Evolutionary conservation across 2,797 vertebrate genomes (phyloP).

Genomic region (Lagodon rhomboides): DNA sequence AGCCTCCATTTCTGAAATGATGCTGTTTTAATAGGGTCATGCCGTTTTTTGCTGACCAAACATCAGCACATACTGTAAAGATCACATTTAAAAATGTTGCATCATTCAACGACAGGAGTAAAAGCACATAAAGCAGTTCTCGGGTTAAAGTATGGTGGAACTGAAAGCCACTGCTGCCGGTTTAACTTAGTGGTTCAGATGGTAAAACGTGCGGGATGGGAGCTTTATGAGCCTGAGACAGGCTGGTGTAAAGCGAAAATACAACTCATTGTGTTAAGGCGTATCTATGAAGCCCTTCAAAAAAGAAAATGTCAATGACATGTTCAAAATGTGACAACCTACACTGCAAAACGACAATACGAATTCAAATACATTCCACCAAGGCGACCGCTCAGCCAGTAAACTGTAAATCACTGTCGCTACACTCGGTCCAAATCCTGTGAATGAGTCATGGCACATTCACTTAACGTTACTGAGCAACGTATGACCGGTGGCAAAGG

Average conservation of each 20-base stretch:
- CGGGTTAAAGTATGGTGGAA: background rate
- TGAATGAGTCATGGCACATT: conserved; percentile 80
- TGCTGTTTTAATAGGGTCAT: no score
- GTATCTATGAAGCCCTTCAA: no score
- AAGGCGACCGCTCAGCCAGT: conserved; percentile 39
- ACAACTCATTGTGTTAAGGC: background rate
- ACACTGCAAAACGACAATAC: background rate
- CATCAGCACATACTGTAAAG: no score
- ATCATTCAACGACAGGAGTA: no score
- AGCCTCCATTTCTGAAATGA: no score
- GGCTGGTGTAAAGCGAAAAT: background rate
- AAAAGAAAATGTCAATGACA: background rate
- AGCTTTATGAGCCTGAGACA: background rate
- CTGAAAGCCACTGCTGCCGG: no score
- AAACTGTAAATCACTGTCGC: conserved; percentile 66
- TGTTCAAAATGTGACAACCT: background rate
- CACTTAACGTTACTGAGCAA: conserved; percentile 74
- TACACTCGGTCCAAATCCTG: conserved; percentile 65
- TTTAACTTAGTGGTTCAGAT: background rate
- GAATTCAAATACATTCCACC: conserved; percentile 31
- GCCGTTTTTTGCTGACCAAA: no score
- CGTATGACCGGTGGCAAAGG: conserved; percentile 52
- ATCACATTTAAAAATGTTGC: no score
- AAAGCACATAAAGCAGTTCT: background rate
- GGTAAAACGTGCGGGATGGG: background rate